Conservation (phyloP, 2,888 invertebrate genomes). For the Hirtodrosophila histrioides region DNA sequence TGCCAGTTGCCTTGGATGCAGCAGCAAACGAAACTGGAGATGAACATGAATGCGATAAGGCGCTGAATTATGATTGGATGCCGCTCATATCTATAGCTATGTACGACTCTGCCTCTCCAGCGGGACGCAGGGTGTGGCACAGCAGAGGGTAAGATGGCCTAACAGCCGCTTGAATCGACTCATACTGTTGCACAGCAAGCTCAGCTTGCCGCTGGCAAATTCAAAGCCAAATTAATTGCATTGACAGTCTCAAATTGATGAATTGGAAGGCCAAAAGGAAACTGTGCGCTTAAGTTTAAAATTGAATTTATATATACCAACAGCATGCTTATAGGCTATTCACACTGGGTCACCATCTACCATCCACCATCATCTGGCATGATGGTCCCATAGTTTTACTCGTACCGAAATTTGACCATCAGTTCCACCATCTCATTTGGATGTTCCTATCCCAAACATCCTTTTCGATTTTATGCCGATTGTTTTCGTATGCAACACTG, state of each 20-base stretch:
- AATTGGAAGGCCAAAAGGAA: slow-evolving; percentile 14
- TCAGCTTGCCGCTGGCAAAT: background rate
- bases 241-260: slow-evolving; percentile 31
- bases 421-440: too few relatives aligned
- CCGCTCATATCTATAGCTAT: slow-evolving; percentile 60
- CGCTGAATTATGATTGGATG: slow-evolving; percentile 72
- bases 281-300: too few relatives aligned
- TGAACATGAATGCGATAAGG: slow-evolving; percentile 69
- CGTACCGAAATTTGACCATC: too few relatives aligned
- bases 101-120: slow-evolving; percentile 7
- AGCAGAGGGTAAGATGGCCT: background rate
- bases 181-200: background rate
- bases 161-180: slow-evolving; percentile 18
- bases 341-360: too few relatives aligned
- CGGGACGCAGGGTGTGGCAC: background rate
- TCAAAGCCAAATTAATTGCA: slow-evolving; percentile 16
- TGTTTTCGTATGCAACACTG: too few relatives aligned
- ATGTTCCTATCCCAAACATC: too few relatives aligned
- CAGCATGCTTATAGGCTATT: too few relatives aligned
- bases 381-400: too few relatives aligned
- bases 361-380: too few relatives aligned
- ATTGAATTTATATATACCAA: too few relatives aligned
- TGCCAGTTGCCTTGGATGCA: slow-evolving; percentile 21
- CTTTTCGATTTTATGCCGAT: too few relatives aligned
- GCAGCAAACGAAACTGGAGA: slow-evolving; percentile 61